Percentiles rank a stretch among this genome's conserved stretches.
Evolutionary conservation across 2,113 vertebrate genomes (phyloP).

Genomic region (Electrona antarctica): DNA sequence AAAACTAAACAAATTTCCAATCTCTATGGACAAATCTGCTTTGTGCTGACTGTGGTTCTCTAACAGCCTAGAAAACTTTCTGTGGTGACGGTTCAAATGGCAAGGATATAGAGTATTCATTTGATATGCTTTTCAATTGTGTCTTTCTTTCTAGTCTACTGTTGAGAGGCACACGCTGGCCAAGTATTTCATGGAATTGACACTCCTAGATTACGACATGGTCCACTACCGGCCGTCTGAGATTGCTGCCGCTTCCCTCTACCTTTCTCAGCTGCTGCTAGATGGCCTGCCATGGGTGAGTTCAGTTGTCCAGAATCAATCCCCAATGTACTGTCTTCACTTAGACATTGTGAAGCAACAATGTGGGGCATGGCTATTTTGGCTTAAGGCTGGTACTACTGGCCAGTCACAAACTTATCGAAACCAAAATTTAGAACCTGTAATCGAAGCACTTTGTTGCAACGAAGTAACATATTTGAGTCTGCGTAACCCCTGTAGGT

Average conservation of each 20-base stretch:
- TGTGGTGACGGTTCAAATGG: no score
- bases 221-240: slow-evolving; percentile 90
- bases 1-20: no score
- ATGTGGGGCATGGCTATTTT: not conserved
- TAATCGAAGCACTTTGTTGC: no score
- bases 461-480: no score
- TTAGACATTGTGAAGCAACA: no score
- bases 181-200: slow-evolving; percentile 95
- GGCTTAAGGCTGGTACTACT: not conserved
- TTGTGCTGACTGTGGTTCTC: no score
- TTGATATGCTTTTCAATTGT: no score
- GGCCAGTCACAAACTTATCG: no score
- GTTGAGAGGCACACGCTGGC: slow-evolving; percentile 88
- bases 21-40: not conserved
- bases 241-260: slow-evolving; percentile 87
- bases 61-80: no score
- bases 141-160: slow-evolving; percentile 77
- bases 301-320: not conserved
- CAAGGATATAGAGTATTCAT: no score
- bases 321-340: not conserved
- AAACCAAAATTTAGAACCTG: no score
- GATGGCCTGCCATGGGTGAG: slow-evolving; percentile 86
- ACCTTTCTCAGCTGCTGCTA: slow-evolving; percentile 87
- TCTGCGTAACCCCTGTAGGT: no score
- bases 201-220: slow-evolving; percentile 92